These are phyloP conservation scores for Pharmacophagus antenor DNA, from an alignment of 2,888 invertebrate species.

Conservation along the genomic window DNA sequence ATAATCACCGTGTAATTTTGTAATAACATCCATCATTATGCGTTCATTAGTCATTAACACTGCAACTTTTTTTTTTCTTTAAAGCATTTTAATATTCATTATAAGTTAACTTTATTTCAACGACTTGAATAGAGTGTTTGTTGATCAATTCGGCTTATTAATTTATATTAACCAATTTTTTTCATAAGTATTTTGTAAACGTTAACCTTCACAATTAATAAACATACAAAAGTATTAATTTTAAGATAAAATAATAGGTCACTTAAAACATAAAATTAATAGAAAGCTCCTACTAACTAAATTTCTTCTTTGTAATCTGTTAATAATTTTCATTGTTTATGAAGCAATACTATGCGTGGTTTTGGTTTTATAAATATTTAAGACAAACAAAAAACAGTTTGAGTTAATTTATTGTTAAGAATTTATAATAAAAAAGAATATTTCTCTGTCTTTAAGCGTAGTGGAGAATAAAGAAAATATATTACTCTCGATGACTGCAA, in stretches of 20 bases:
- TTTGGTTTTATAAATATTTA: too few species aligned
- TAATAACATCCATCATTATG: constrained; percentile 22
- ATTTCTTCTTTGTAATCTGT: too few species aligned
- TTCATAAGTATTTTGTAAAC: too few species aligned
- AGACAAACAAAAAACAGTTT: too few species aligned
- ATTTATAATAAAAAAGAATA: background rate
- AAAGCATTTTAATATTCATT: background rate
- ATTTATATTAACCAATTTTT: too few species aligned
- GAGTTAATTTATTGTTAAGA: background rate
- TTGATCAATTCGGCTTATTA: background rate
- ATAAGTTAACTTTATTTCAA: background rate
- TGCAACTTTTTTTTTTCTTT: background rate
- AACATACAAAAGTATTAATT: too few species aligned
- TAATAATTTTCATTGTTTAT: background rate
- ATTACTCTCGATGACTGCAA: constrained; percentile 8
- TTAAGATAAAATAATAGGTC: too few species aligned
- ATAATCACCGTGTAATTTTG: constrained; percentile 25
- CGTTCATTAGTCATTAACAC: background rate
- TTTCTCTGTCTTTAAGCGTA: constrained; percentile 4
- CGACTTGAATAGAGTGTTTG: background rate
- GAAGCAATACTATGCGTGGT: background rate
- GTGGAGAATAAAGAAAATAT: constrained; percentile 10
- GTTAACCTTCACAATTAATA: too few species aligned
- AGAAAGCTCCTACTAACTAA: too few species aligned
- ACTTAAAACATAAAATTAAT: too few species aligned